A percentile compares a stretch with the other conserved stretches of the same genome.
These are phyloP conservation scores for Ectemnius cavifrons DNA, from an alignment of 2,888 invertebrate genomes.

Conservation along the genomic window DNA sequence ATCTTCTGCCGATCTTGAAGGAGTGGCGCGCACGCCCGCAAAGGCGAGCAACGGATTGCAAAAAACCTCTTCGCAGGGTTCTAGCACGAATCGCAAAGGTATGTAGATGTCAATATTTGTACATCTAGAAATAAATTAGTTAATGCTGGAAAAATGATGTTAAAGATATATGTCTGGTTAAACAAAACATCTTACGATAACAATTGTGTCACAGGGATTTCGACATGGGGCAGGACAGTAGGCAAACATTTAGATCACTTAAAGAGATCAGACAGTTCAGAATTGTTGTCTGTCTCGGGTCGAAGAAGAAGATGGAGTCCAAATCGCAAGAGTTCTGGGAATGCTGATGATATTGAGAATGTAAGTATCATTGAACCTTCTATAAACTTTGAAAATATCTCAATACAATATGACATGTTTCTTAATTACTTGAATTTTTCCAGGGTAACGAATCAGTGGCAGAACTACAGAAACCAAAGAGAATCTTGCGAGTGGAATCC, in stretches of 20 bases:
- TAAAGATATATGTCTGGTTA: not conserved
- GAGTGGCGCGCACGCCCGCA: constrained; percentile 36
- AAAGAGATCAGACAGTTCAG: constrained; percentile 81
- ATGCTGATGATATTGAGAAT: constrained; percentile 60
- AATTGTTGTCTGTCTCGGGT: constrained; percentile 78
- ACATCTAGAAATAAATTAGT: too few relatives aligned
- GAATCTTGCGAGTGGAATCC: constrained; percentile 80
- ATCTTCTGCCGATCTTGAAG: constrained; percentile 34
- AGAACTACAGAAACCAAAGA: constrained; percentile 68
- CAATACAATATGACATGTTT: not conserved
- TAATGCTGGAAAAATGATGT: too few relatives aligned
- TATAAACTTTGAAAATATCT: not conserved
- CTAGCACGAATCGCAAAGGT: constrained; percentile 60
- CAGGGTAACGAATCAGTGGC: constrained; percentile 30
- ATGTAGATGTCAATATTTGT: not conserved
- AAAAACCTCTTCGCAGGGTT: constrained; percentile 35
- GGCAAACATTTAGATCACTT: constrained; percentile 82
- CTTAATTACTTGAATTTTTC: not conserved
- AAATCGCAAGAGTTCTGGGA: constrained; percentile 63
- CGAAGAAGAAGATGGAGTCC: constrained; percentile 79
- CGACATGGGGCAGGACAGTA: constrained; percentile 82
- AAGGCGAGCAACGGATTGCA: constrained; percentile 59
- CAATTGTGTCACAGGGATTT: constrained; percentile 77
- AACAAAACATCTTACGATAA: constrained; percentile 1
- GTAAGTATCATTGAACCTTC: constrained; percentile 45